phyloP scores from a whole-genome alignment of 2,113 vertebrate genomes.

The Pomatorhinus ruficollis region DNA sequence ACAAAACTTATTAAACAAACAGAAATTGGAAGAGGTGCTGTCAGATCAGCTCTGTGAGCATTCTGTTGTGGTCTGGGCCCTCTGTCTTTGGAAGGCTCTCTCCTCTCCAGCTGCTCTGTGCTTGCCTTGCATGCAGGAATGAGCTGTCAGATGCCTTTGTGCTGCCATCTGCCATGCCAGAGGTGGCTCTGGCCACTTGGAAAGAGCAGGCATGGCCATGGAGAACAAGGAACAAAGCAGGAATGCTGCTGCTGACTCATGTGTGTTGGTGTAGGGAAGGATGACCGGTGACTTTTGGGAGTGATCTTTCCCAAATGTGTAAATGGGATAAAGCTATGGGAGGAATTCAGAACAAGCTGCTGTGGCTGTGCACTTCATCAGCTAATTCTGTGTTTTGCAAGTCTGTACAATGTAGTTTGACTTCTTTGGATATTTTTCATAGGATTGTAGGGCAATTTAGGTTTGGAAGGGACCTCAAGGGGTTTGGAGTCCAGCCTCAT shows the following conservation, averaged over 20 bases:
- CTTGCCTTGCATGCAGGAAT: not conserved
- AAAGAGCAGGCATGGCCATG: not conserved
- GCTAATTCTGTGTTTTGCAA: not conserved
- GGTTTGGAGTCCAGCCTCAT: not conserved
- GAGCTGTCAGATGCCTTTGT: not conserved
- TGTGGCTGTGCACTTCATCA: not conserved
- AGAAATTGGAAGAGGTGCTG: not conserved
- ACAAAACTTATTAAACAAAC: not conserved
- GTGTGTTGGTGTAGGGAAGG: not conserved
- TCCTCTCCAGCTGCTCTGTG: not conserved
- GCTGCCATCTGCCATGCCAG: slow-evolving; percentile 15
- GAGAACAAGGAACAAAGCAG: not conserved
- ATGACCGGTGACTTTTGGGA: not conserved
- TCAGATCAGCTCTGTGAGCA: accelerated
- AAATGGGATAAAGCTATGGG: not conserved
- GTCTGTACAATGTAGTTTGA: accelerated
- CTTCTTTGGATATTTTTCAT: not conserved
- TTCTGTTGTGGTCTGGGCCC: not conserved
- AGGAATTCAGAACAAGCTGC: not conserved
- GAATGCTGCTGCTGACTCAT: accelerated
- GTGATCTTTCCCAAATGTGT: not conserved
- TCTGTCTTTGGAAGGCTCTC: not conserved
- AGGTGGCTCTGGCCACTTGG: not conserved
- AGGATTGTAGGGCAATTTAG: not conserved
- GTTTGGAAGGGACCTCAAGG: not conserved